Evolutionary conservation across 2,888 invertebrate genomes (phyloP).

Genomic region (Ametastegia equiseti): DNA sequence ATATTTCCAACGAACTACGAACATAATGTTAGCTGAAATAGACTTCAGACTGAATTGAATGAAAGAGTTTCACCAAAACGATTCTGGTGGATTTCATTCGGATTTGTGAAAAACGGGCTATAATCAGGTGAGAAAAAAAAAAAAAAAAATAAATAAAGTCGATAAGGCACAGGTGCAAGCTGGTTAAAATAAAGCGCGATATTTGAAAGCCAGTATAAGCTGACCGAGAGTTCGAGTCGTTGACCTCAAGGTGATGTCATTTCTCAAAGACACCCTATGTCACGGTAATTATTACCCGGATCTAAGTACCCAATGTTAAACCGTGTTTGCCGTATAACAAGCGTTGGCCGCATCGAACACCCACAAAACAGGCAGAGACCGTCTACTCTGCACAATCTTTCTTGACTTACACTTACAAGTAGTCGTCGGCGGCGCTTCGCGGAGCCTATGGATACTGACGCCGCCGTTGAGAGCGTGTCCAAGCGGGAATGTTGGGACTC

Average conservation of each 20-base stretch:
- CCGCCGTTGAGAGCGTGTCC: constrained; percentile 64
- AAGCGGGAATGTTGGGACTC: constrained; percentile 61
- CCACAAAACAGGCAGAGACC: not conserved
- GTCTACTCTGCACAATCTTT: constrained; percentile 4
- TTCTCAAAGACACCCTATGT: constrained; percentile 34
- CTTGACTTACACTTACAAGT: not conserved
- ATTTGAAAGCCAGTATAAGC: not conserved
- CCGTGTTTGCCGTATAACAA: constrained; percentile 1
- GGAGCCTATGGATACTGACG: constrained; percentile 48
- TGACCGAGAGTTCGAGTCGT: not conserved
- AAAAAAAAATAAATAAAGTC: too few species aligned
- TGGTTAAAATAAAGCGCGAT: not conserved
- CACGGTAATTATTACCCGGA: constrained; percentile 40
- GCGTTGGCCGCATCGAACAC: constrained; percentile 6
- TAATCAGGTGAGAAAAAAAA: too few species aligned
- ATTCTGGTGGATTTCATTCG: not conserved
- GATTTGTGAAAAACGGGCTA: not conserved
- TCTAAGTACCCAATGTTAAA: constrained; percentile 1
- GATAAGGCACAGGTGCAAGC: not conserved
- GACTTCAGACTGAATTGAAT: not conserved
- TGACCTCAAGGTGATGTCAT: constrained; percentile 7
- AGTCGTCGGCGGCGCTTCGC: constrained; percentile 37
- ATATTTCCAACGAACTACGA: not conserved
- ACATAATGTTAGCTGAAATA: not conserved
- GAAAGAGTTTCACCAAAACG: not conserved